Evolutionary conservation across 1,140 invertebrate genomes (phyloP).

Genomic region (Pseudomyrmex dendroicus): DNA sequence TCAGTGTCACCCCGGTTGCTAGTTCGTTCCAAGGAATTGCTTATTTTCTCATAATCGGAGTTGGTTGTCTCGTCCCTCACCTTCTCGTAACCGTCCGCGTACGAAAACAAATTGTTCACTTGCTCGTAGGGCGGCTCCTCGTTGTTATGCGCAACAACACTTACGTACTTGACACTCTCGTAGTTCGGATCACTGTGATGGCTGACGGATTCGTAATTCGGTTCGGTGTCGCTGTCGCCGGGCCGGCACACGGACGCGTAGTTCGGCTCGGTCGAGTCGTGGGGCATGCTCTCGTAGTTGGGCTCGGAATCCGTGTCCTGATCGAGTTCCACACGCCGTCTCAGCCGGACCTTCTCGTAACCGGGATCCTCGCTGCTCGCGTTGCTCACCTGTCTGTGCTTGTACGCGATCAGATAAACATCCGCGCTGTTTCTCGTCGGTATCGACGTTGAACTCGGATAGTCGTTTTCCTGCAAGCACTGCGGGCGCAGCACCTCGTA

Average conservation of each 20-base stretch:
- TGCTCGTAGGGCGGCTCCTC: conserved; percentile 85
- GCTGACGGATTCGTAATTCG: conserved; percentile 90
- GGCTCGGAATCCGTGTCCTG: conserved; percentile 84
- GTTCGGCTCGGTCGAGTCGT: conserved; percentile 83
- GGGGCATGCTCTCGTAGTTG: conserved; percentile 90
- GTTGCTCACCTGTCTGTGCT: conserved; percentile 81
- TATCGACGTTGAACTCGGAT: neutral
- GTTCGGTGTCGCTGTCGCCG: conserved; percentile 89
- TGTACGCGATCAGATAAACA: conserved; percentile 78
- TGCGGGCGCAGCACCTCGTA: conserved; percentile 89
- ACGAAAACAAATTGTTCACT: conserved; percentile 76
- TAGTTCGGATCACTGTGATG: conserved; percentile 84
- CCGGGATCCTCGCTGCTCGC: conserved; percentile 82
- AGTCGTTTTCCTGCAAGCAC: conserved; percentile 76
- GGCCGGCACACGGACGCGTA: conserved; percentile 87
- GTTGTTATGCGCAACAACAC: conserved; percentile 69
- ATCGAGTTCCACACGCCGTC: conserved; percentile 73
- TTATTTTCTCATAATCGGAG: conserved; percentile 78
- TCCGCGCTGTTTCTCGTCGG: conserved; percentile 20
- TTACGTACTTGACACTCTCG: conserved; percentile 84
- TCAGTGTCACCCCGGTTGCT: conserved; percentile 76
- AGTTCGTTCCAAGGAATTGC: conserved; percentile 62
- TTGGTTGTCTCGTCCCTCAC: conserved; percentile 70
- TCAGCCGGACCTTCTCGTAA: conserved; percentile 81
- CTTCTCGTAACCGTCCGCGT: conserved; percentile 77